Evolutionary conservation across 1,140 invertebrate species (phyloP).

Genomic region (Tribolium castaneum): DNA sequence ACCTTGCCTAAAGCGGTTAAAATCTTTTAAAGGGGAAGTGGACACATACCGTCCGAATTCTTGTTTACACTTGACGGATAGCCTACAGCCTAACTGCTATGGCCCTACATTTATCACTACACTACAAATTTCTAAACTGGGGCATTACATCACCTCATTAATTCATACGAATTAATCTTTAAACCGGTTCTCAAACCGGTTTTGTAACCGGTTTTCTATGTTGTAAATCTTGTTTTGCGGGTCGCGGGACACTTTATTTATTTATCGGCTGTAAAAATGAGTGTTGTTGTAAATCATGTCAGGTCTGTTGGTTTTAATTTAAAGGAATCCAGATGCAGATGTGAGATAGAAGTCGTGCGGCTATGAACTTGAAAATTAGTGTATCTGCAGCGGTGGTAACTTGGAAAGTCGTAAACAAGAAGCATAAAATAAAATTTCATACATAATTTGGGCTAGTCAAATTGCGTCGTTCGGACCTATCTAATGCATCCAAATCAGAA

Average conservation of each 20-base stretch:
- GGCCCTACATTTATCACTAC: slow-evolving; percentile 16
- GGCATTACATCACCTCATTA: neutral
- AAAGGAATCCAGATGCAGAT: neutral
- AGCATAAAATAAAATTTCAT: slow-evolving; percentile 20
- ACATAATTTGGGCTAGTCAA: slow-evolving; percentile 8
- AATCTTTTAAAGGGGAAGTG: slow-evolving; percentile 33
- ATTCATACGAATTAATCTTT: neutral
- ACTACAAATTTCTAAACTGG: neutral
- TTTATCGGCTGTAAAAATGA: neutral
- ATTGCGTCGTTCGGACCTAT: neutral
- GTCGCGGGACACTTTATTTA: neutral
- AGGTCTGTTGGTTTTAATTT: neutral
- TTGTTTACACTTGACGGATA: slow-evolving; percentile 10
- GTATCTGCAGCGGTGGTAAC: neutral
- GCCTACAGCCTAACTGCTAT: neutral
- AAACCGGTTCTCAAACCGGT: neutral
- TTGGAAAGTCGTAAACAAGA: slow-evolving; percentile 14
- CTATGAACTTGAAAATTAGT: slow-evolving; percentile 4
- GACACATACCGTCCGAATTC: slow-evolving; percentile 13
- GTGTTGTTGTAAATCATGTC: neutral
- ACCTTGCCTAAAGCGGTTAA: slow-evolving; percentile 16
- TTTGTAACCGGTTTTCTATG: neutral
- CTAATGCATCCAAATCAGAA: neutral
- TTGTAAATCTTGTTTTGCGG: neutral
- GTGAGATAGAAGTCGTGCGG: neutral